Evolutionary conservation across 2,888 invertebrate genomes (phyloP).

Genomic region (Heliconius sara): DNA sequence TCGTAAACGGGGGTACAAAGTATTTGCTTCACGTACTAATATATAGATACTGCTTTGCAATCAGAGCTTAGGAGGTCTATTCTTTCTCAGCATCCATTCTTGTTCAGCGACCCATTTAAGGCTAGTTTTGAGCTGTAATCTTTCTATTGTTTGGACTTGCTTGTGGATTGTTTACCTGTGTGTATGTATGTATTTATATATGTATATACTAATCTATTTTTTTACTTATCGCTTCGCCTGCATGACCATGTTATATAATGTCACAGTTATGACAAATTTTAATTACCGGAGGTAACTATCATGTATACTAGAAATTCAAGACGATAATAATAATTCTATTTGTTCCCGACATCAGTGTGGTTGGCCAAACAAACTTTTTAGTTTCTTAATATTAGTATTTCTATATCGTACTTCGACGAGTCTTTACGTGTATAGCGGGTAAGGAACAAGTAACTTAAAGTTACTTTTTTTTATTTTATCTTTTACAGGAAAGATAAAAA

Average conservation of each 20-base stretch:
- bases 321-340: neutral
- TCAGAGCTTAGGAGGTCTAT: conserved; percentile 25
- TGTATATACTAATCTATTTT: neutral
- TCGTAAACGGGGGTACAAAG: no score
- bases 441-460: no score
- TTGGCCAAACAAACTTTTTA: neutral
- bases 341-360: neutral
- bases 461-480: neutral
- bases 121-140: conserved; percentile 26
- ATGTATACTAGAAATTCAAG: no score
- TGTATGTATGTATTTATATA: neutral
- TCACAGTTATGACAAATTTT: no score
- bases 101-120: conserved; percentile 29
- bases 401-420: no score
- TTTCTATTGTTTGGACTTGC: conserved; percentile 27
- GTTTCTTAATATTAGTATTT: neutral
- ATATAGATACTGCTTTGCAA: conserved; percentile 12
- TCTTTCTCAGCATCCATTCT: conserved; percentile 17
- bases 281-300: no score
- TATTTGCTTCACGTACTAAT: neutral
- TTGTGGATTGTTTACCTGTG: conserved; percentile 21
- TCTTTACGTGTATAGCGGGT: no score
- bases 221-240: neutral
- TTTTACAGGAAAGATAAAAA: neutral
- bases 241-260: no score